Percentiles rank a stretch among this genome's conserved stretches.
phyloP scores from a whole-genome alignment of 2,888 invertebrate species.

The Petrophora chlorosata region DNA sequence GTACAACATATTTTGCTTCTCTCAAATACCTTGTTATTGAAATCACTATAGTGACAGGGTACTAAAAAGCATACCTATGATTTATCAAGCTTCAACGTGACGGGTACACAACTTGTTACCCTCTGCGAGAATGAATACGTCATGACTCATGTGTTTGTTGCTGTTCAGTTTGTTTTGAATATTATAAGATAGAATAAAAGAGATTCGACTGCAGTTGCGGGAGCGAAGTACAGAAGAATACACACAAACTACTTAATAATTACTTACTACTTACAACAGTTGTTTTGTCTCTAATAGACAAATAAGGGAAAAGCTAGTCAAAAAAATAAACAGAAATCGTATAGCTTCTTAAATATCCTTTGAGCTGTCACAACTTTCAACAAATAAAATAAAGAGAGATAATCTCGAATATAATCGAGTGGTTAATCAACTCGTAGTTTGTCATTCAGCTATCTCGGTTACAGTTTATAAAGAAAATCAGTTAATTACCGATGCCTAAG shows the following conservation, averaged over 20 bases:
- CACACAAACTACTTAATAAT: no score
- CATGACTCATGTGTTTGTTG: constrained; percentile 19
- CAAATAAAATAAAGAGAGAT: constrained; percentile 33
- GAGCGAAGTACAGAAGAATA: no score
- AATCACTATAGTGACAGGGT: no score
- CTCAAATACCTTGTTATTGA: no score
- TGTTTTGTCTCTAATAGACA: no score
- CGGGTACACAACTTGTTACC: constrained; percentile 20
- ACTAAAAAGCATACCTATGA: no score
- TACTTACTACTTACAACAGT: no score
- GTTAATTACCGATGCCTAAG: constrained; percentile 36
- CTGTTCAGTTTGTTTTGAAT: constrained; percentile 10
- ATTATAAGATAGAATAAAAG: neutral
- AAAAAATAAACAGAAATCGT: neutral
- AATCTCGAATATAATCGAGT: constrained; percentile 31
- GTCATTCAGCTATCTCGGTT: constrained; percentile 27
- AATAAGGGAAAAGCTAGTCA: no score
- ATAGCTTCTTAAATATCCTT: constrained; percentile 17
- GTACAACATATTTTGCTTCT: no score
- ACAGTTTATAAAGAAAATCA: constrained; percentile 35
- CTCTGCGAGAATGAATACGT: constrained; percentile 16
- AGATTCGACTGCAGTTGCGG: no score
- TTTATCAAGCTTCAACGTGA: no score
- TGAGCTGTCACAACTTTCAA: constrained; percentile 28
- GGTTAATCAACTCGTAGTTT: constrained; percentile 35